These are phyloP conservation scores for Spodoptera exigua DNA, from an alignment of 2,888 invertebrate species.

Conservation along the genomic window DNA sequence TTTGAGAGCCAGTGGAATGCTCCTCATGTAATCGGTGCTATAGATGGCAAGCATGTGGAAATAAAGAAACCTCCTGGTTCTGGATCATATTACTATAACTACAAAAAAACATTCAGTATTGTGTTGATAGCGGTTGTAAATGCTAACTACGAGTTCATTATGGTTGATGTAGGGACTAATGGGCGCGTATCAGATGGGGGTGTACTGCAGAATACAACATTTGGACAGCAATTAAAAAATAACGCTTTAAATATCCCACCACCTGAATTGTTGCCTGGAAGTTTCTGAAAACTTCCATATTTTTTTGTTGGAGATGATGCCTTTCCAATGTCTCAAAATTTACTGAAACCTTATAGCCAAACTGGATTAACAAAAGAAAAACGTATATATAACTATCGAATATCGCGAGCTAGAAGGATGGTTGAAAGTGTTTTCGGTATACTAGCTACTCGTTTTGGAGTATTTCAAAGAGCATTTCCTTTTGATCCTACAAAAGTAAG, in stretches of 20 bases:
- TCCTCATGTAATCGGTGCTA: constrained; percentile 19
- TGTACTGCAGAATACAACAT: constrained; percentile 24
- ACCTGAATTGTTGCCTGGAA: constrained; percentile 22
- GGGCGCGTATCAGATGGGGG: constrained; percentile 59
- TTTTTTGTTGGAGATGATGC: constrained; percentile 51
- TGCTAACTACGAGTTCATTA: constrained; percentile 53
- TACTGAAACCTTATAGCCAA: constrained; percentile 37
- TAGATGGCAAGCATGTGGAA: constrained; percentile 24
- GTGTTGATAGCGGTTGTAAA: too few species aligned
- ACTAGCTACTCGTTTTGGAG: constrained; percentile 36
- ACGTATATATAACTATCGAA: constrained; percentile 30
- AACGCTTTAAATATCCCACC: constrained; percentile 44
- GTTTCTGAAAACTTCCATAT: constrained; percentile 38
- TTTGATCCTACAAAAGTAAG: constrained; percentile 27
- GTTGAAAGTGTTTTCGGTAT: constrained; percentile 29
- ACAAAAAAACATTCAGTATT: constrained; percentile 20
- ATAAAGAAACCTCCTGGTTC: constrained; percentile 16
- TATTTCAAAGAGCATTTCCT: constrained; percentile 33
- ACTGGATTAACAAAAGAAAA: constrained; percentile 29
- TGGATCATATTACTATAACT: constrained; percentile 23
- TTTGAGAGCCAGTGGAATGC: constrained; percentile 21
- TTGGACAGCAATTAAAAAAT: background rate
- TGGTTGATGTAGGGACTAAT: constrained; percentile 57
- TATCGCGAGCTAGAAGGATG: constrained; percentile 21
- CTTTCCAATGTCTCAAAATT: constrained; percentile 46